Conservation (phyloP, 2,113 vertebrate species). For the Tricholaema leucomelas region DNA sequence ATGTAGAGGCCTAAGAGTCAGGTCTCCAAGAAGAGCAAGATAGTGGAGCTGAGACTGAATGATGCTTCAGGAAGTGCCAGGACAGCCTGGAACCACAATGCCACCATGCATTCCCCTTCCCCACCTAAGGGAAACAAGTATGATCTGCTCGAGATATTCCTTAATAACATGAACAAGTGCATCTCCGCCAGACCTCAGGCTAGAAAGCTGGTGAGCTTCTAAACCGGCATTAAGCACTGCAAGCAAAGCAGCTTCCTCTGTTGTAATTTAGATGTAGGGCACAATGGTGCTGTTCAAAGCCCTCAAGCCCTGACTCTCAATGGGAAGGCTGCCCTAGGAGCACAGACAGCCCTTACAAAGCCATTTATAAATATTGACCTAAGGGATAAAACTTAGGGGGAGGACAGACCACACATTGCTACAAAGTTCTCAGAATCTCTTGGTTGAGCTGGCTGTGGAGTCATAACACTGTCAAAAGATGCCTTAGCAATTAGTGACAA, state of each 20-base stretch:
- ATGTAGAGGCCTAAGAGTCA: neutral
- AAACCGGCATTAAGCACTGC: neutral
- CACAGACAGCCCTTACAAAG: neutral
- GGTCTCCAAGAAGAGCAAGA: neutral
- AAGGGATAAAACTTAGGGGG: neutral
- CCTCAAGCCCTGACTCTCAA: neutral
- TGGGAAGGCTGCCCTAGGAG: neutral
- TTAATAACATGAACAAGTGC: neutral
- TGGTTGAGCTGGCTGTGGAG: neutral
- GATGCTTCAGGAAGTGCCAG: neutral
- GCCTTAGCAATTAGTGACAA: neutral
- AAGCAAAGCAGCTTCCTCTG: neutral
- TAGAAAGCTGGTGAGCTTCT: neutral
- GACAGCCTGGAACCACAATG: neutral
- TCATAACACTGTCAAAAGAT: neutral
- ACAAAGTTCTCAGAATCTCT: neutral
- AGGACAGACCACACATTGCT: neutral
- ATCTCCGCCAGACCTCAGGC: neutral
- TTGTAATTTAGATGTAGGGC: neutral
- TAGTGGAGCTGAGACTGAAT: neutral
- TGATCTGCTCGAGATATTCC: neutral
- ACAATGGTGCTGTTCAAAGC: rapidly evolving
- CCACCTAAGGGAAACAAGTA: neutral
- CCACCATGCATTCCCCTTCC: neutral
- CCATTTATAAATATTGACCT: neutral